Conservation (phyloP, 2,888 invertebrate species). For the Himalopsyche kuldschensis region DNA sequence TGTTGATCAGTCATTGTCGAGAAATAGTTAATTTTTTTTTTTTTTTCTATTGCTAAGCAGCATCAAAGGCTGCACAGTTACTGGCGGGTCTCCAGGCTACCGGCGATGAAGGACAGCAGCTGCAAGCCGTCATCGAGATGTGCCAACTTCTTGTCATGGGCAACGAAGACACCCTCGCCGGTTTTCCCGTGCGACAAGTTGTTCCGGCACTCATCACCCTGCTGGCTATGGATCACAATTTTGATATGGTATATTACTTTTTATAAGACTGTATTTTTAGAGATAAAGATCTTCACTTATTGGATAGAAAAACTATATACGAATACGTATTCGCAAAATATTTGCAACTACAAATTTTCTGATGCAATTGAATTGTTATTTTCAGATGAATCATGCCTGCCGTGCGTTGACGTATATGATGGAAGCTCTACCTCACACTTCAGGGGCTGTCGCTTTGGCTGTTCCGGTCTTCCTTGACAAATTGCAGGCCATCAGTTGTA, state of each 20-base stretch:
- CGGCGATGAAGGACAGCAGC: constrained; percentile 93
- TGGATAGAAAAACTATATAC: too few species aligned
- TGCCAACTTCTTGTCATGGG: constrained; percentile 98
- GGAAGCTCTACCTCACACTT: constrained; percentile 96
- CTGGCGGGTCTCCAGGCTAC: constrained; percentile 89
- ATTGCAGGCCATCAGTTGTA: constrained; percentile 96
- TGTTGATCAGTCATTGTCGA: too few species aligned
- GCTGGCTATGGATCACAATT: constrained; percentile 96
- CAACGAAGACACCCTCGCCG: constrained; percentile 96
- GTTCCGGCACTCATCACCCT: constrained; percentile 92
- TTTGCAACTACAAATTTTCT: not conserved
- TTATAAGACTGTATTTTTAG: not conserved
- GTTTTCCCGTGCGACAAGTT: constrained; percentile 98
- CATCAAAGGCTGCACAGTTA: constrained; percentile 91
- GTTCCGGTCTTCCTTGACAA: constrained; percentile 97
- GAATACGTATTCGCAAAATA: too few species aligned
- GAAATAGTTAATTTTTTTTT: constrained; percentile 6
- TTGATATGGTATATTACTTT: constrained; percentile 77
- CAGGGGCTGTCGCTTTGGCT: constrained; percentile 93
- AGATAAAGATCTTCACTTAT: not conserved
- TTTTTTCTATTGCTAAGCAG: constrained; percentile 47
- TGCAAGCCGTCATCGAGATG: constrained; percentile 97
- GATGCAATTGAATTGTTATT: constrained; percentile 13
- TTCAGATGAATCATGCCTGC: constrained; percentile 96
- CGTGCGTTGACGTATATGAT: constrained; percentile 98